These are phyloP conservation scores for Drosophila lowei DNA, from an alignment of 1,140 invertebrate species.

Conservation along the genomic window DNA sequence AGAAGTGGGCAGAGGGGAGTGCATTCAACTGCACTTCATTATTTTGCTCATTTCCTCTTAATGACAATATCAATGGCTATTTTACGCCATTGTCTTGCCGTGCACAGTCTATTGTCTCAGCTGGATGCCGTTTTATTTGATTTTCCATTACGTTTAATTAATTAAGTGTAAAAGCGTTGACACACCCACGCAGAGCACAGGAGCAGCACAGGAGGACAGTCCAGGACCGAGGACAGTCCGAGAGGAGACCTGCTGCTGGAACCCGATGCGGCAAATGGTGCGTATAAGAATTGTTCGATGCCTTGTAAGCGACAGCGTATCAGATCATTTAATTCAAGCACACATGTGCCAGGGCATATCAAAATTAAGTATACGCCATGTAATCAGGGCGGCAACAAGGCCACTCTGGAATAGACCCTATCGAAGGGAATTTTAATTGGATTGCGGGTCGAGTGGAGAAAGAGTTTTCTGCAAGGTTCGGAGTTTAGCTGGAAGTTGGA, in stretches of 20 bases:
- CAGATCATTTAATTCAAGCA: constrained; percentile 38
- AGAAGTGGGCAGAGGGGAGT: constrained; percentile 4
- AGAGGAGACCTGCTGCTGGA: background rate
- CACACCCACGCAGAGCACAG: constrained; percentile 33
- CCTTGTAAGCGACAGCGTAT: constrained; percentile 50
- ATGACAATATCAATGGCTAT: constrained; percentile 79
- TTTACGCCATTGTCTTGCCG: constrained; percentile 67
- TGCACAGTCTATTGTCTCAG: constrained; percentile 65
- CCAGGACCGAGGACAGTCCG: too few species aligned
- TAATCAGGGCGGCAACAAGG: constrained; percentile 23
- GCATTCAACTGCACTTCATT: constrained; percentile 66
- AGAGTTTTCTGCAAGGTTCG: too few species aligned
- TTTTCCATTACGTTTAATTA: constrained; percentile 79
- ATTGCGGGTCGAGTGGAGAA: too few species aligned
- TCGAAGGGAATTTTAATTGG: too few species aligned
- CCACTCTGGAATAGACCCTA: too few species aligned
- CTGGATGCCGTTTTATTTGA: constrained; percentile 73
- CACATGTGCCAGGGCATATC: constrained; percentile 10
- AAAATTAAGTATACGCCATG: constrained; percentile 48
- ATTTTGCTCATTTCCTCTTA: constrained; percentile 77
- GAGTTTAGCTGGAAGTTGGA: too few species aligned
- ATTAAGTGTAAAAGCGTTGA: constrained; percentile 76
- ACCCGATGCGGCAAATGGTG: constrained; percentile 54
- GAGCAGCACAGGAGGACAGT: too few species aligned
- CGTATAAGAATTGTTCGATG: constrained; percentile 64